These are phyloP conservation scores for Zhuqinia jingwanae DNA, from an alignment of 2,888 invertebrate species.

Conservation along the genomic window DNA sequence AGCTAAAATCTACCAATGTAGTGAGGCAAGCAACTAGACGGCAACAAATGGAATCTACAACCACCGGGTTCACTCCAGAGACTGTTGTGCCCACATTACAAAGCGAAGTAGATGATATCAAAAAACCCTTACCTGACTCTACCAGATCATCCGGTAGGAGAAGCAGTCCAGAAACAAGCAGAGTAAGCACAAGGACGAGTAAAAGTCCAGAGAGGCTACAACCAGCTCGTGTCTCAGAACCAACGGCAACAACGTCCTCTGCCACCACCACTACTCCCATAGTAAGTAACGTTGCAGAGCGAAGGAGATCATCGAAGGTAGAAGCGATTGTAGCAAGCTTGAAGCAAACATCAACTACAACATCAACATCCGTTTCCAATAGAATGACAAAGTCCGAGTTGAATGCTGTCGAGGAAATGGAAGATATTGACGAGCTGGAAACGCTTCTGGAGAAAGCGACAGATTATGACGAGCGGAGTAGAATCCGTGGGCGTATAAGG, in stretches of 20 bases:
- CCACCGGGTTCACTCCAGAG: background rate
- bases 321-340: conserved; percentile 57
- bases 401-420: conserved; percentile 74
- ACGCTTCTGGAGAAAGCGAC: conserved; percentile 88
- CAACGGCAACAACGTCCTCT: background rate
- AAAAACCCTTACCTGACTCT: background rate
- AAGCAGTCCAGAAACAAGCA: conserved; percentile 18
- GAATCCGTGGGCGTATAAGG: conserved; percentile 89
- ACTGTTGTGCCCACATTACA: background rate
- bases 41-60: background rate
- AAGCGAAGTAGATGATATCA: conserved; percentile 3
- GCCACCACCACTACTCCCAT: background rate
- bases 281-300: conserved; percentile 32
- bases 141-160: background rate
- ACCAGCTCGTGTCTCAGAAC: background rate
- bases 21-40: conserved; percentile 51
- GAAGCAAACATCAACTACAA: conserved; percentile 32
- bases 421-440: conserved; percentile 74
- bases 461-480: conserved; percentile 89
- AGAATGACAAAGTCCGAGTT: conserved; percentile 70
- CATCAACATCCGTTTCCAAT: conserved; percentile 13
- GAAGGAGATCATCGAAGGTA: conserved; percentile 68
- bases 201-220: conserved; percentile 56
- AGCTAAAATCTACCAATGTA: conserved; percentile 62
- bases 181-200: conserved; percentile 21